Evolutionary conservation across 1,140 invertebrate species (phyloP).

Genomic region (Bombus fervidus): DNA sequence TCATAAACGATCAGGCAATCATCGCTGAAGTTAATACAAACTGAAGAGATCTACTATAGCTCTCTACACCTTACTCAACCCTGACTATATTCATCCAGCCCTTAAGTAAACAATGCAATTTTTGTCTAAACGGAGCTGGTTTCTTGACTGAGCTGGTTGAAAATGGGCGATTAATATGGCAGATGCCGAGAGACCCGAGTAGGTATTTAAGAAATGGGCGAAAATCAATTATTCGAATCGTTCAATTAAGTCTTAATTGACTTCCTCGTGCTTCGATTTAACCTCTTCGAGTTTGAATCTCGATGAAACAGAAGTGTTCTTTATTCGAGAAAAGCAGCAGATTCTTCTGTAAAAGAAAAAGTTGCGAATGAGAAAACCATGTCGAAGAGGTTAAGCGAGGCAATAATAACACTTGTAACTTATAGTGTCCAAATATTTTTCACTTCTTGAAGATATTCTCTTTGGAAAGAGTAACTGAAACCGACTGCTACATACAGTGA

Average conservation of each 20-base stretch:
- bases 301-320: too few species aligned
- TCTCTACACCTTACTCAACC: not conserved
- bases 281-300: not conserved
- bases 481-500: not conserved
- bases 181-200: not conserved
- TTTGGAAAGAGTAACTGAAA: not conserved
- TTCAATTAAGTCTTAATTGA: not conserved
- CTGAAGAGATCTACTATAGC: constrained; percentile 19
- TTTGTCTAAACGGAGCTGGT: not conserved
- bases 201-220: not conserved
- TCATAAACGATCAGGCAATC: not conserved
- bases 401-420: not conserved
- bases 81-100: too few species aligned
- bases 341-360: not conserved
- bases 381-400: not conserved
- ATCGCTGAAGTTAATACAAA: not conserved
- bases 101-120: not conserved
- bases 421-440: too few species aligned
- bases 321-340: not conserved
- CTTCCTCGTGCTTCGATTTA: not conserved
- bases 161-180: not conserved
- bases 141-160: not conserved
- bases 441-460: not conserved
- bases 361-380: too few species aligned
- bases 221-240: not conserved